These are phyloP conservation scores for Arctocebus calabarensis DNA, from an alignment of 2,797 vertebrate species.

Conservation along the genomic window DNA sequence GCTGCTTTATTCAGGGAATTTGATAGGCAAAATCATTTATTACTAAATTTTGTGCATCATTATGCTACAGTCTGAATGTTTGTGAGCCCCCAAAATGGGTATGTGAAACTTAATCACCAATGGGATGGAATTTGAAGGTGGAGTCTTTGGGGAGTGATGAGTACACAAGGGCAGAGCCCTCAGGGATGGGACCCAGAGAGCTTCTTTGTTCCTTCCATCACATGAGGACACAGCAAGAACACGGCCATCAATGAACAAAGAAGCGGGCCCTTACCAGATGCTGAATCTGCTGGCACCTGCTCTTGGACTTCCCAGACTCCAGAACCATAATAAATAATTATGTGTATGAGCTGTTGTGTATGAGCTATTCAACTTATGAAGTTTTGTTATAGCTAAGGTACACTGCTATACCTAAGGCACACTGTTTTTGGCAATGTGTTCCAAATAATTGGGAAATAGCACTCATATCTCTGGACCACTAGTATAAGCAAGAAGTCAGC, in stretches of 20 bases:
- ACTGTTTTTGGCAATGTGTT: background rate
- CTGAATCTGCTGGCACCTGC: background rate
- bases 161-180: background rate
- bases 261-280: background rate
- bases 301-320: background rate
- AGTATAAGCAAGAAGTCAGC: background rate
- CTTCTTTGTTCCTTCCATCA: background rate
- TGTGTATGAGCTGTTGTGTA: background rate
- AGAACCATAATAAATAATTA: background rate
- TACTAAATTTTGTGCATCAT: background rate
- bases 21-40: background rate
- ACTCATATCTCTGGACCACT: background rate
- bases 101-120: background rate
- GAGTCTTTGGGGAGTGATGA: background rate
- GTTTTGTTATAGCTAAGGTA: background rate
- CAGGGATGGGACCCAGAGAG: background rate
- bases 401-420: background rate
- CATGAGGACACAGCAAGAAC: background rate
- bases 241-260: background rate
- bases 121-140: background rate
- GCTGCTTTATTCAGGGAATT: background rate
- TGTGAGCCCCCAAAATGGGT: background rate
- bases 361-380: background rate
- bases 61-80: background rate
- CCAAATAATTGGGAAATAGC: background rate